Conservation (phyloP, 2,797 vertebrate genomes). For the Scyliorhinus canicula region DNA sequence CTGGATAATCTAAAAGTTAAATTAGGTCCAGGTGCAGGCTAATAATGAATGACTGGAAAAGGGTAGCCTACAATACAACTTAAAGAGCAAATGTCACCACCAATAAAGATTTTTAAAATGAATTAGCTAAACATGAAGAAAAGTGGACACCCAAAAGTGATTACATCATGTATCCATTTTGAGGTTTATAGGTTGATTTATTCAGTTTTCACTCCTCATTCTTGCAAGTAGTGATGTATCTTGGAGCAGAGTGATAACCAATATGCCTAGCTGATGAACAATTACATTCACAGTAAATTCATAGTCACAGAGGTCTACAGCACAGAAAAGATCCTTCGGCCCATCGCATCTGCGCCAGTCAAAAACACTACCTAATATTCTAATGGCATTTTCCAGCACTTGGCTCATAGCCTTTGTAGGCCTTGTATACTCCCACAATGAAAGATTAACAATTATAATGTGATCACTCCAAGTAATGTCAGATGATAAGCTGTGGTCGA, state of each 20-base stretch:
- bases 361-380: too few relatives aligned
- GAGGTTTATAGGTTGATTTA: not conserved
- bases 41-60: conserved; percentile 8
- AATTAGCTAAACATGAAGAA: not conserved
- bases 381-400: too few relatives aligned
- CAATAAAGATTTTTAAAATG: not conserved
- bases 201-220: not conserved
- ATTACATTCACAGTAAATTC: not conserved
- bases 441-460: not conserved
- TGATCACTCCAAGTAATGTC: not conserved
- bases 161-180: not conserved
- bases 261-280: not conserved
- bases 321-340: too few relatives aligned
- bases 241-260: not conserved
- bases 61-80: not conserved
- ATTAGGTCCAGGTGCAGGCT: conserved; percentile 35
- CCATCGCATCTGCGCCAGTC: too few relatives aligned
- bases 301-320: too few relatives aligned
- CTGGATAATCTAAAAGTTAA: conserved; percentile 34
- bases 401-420: too few relatives aligned
- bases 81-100: conserved; percentile 21
- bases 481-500: not conserved
- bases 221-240: not conserved
- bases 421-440: too few relatives aligned
- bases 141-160: conserved; percentile 19